Conservation (phyloP, 2,797 vertebrate genomes). For the Enteromius fasciolatus region DNA sequence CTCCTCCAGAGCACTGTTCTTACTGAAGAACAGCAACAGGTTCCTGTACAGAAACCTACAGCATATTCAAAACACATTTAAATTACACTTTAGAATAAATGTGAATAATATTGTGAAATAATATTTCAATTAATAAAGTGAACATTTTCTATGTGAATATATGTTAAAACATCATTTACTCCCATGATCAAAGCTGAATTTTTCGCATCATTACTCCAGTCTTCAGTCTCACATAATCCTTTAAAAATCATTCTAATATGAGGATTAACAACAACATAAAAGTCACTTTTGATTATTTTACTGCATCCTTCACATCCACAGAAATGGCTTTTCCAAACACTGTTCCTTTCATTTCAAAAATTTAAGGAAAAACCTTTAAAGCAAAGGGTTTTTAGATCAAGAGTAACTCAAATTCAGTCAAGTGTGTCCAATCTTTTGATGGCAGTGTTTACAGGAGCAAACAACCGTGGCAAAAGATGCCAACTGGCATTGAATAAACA, state of each 20-base stretch:
- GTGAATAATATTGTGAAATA: background rate
- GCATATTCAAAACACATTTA: constrained; percentile 51
- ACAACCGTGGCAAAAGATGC: background rate
- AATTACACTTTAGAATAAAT: background rate
- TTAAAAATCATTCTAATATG: background rate
- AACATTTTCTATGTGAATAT: background rate
- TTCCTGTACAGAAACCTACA: constrained; percentile 92
- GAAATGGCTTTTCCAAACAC: background rate
- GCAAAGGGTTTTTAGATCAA: background rate
- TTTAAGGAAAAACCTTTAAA: background rate
- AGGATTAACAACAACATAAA: too few relatives aligned
- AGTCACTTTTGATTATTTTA: background rate
- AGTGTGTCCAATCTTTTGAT: background rate
- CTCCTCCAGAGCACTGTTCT: constrained; percentile 78
- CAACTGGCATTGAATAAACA: background rate
- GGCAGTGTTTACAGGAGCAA: background rate
- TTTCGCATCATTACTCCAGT: background rate
- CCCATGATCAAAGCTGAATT: background rate
- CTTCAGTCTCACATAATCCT: background rate
- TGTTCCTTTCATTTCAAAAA: background rate
- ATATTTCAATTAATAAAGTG: background rate
- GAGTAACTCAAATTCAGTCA: background rate
- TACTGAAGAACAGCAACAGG: constrained; percentile 89
- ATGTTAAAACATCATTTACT: background rate
- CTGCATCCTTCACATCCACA: background rate